Conservation (phyloP, 2,797 vertebrate species). For the Cheirogaleus major region DNA sequence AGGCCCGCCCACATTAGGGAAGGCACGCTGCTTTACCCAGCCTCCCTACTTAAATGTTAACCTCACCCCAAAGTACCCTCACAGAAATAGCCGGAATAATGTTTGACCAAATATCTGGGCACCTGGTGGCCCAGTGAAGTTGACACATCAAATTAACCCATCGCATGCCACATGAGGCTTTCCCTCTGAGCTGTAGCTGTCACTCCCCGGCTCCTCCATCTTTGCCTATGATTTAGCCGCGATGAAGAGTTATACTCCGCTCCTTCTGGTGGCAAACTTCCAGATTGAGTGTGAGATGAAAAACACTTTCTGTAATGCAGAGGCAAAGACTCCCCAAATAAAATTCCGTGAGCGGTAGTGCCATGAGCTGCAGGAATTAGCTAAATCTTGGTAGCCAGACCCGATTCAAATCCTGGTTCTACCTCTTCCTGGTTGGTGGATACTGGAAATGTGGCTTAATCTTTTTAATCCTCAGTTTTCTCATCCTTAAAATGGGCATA, state of each 20-base stretch:
- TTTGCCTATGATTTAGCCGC: not conserved
- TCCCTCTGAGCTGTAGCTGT: not conserved
- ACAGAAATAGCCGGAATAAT: not conserved
- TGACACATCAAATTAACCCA: not conserved
- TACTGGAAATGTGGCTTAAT: not conserved
- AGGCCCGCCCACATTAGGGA: not conserved
- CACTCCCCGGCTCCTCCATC: not conserved
- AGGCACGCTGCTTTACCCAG: not conserved
- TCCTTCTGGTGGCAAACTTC: not conserved
- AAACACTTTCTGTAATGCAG: not conserved
- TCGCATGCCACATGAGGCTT: fast-evolving
- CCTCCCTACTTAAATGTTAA: not conserved
- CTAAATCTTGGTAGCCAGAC: not conserved
- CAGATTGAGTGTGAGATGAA: not conserved
- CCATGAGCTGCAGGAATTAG: not conserved
- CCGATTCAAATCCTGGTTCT: not conserved
- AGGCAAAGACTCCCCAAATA: not conserved
- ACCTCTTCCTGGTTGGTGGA: not conserved
- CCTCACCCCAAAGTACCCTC: not conserved
- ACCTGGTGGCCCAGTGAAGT: not conserved
- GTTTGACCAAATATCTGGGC: not conserved
- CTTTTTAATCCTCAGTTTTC: not conserved
- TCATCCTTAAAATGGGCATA: not conserved
- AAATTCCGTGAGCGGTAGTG: not conserved
- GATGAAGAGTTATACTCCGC: not conserved